Percentiles rank a stretch among this genome's conserved stretches.
Conservation (phyloP, 2,113 vertebrate species). For the Nasalis larvatus region DNA sequence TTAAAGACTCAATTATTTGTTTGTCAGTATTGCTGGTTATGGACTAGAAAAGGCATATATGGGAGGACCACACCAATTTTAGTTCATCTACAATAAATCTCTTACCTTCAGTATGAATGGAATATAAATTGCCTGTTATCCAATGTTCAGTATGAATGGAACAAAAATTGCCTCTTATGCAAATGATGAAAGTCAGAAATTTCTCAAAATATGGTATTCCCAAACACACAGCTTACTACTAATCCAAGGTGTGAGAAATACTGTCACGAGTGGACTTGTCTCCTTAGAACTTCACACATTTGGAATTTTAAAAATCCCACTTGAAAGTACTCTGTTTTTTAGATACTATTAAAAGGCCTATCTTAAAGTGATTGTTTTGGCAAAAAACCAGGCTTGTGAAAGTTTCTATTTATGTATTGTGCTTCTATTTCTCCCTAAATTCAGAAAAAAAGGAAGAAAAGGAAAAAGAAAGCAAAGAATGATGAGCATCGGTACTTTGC, state of each 20-base stretch:
- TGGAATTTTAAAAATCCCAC: background rate
- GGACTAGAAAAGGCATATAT: background rate
- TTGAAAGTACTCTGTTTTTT: background rate
- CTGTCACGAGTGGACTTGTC: background rate
- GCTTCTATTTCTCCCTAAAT: background rate
- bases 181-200: slow-evolving; percentile 41
- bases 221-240: background rate
- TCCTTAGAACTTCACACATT: slow-evolving; percentile 18
- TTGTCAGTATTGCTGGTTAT: background rate
- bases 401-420: background rate
- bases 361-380: background rate
- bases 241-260: background rate
- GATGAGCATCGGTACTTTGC: slow-evolving; percentile 41
- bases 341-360: background rate
- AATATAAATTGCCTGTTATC: background rate
- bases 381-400: background rate
- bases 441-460: background rate
- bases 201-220: slow-evolving; percentile 14
- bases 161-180: background rate
- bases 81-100: background rate
- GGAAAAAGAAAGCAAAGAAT: slow-evolving; percentile 29
- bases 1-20: slow-evolving; percentile 17
- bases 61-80: background rate
- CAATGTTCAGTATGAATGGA: background rate
- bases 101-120: background rate